A percentile compares a stretch with the other conserved stretches of the same genome.
phyloP scores from a whole-genome alignment of 2,113 vertebrate genomes.

The Montifringilla adamsi region DNA sequence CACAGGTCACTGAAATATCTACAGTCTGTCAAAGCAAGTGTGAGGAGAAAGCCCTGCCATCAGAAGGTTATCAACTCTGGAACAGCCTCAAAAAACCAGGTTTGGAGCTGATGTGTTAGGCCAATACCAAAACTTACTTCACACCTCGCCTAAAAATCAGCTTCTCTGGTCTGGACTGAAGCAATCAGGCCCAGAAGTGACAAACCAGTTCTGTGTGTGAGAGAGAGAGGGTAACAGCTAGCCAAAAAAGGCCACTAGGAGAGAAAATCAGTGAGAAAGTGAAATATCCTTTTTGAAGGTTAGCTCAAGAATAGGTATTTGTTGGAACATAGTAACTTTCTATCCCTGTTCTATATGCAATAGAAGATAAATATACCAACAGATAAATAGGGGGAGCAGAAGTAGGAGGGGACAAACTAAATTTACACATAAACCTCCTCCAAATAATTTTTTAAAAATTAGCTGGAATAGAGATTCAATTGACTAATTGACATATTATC shows the following conservation, averaged over 20 bases:
- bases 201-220: not conserved
- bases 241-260: not conserved
- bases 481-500: not conserved
- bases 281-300: not conserved
- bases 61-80: not conserved
- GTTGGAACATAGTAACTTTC: not conserved
- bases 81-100: not conserved
- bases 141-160: not conserved
- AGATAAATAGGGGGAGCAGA: not conserved
- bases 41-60: not conserved
- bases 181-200: not conserved
- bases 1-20: not conserved
- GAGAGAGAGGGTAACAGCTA: not conserved
- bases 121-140: not conserved
- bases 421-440: not conserved
- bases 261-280: not conserved
- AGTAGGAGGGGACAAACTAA: not conserved
- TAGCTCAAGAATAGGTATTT: not conserved
- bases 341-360: not conserved
- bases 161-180: not conserved
- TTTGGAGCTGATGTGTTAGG: not conserved
- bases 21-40: not conserved
- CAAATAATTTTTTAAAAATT: not conserved
- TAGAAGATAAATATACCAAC: not conserved
- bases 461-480: not conserved